Evolutionary conservation across 2,797 vertebrate species (phyloP), one percentile per base, ranked within the genome.

Genomic region (Thaleichthys pacificus): DNA sequence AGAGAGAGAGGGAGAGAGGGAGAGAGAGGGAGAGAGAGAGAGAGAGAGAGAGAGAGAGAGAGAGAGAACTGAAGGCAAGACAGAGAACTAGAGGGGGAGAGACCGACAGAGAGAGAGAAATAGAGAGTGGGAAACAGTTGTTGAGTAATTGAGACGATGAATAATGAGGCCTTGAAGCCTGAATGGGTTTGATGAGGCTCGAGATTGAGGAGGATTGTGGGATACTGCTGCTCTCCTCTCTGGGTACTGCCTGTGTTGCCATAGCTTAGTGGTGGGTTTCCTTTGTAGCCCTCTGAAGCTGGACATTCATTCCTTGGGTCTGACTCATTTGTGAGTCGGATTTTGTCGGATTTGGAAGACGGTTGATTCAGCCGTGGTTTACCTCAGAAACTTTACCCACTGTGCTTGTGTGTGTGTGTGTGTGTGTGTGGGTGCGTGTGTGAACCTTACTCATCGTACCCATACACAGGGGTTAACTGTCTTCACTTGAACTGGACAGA

Each of bases 101-200:
- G 87, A 82, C 4, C 38, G 57, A 60, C 15, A 60, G 88, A 91
- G 88, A 91, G 85, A 76, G 84, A 76, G 66, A 32, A 67, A 56
- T n/a, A 61, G 66, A 3, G 60, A 30, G 67, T 56, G 68, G 68
- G 21, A 88, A 92, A 85, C 78, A 75, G 86, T 92, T 90, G 89
- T 82, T 80, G 89, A 87, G 92, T 94, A 94, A 95, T 95, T 95
- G 93, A 93, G 91, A 86, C 86, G 88, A 94, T 95, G 93, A 96
- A 95, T 96, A 95, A 95, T 91, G 88, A 87, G 91, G 84, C 91
- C 82, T 89, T 87, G 90, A 84, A 88, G 79, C 79, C 81, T 88
- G 80, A 78, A 83, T 74, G 66, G 38, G 82, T 85, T 83, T 83
- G 82, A 87, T 82, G 78, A 79, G 75, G 68, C 24, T 8, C 26